Evolutionary conservation across 2,797 vertebrate species (phyloP).

Genomic region (Champsocephalus gunnari): DNA sequence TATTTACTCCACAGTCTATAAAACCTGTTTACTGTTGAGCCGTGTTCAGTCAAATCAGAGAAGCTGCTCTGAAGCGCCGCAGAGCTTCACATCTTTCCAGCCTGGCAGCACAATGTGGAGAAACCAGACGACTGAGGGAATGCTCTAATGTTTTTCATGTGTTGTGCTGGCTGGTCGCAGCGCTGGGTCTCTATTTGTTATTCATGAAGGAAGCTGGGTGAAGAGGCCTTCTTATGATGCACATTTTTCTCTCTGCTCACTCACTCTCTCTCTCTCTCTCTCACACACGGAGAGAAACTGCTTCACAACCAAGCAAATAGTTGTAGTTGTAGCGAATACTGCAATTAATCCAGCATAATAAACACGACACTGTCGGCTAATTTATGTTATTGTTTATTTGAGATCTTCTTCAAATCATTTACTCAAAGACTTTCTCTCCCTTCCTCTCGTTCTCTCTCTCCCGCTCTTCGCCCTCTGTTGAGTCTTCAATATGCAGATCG

Average conservation of each 20-base stretch:
- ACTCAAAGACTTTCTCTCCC: slow-evolving; percentile 25
- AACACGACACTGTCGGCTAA: slow-evolving; percentile 59
- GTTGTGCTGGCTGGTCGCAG: slow-evolving; percentile 81
- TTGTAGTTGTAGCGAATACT: slow-evolving; percentile 46
- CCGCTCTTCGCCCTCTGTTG: slow-evolving; percentile 65
- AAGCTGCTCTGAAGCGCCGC: slow-evolving; percentile 35
- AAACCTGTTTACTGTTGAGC: slow-evolving; percentile 33
- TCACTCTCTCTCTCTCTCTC: slow-evolving; percentile 30
- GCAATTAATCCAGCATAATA: slow-evolving; percentile 62
- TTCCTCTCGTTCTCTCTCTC: slow-evolving; percentile 34
- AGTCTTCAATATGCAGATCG: slow-evolving; percentile 84
- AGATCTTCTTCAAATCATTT: slow-evolving; percentile 58
- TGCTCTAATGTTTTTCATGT: slow-evolving; percentile 85
- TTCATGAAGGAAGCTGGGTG: slow-evolving; percentile 87
- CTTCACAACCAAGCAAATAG: slow-evolving; percentile 57
- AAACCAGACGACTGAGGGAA: slow-evolving; percentile 74
- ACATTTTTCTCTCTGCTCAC: slow-evolving; percentile 56
- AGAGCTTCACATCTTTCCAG: slow-evolving; percentile 67
- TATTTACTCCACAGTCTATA: slow-evolving; percentile 14
- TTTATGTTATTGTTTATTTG: slow-evolving; percentile 67
- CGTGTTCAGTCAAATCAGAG: slow-evolving; percentile 29
- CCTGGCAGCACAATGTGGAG: slow-evolving; percentile 61
- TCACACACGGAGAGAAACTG: slow-evolving; percentile 40
- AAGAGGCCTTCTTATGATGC: slow-evolving; percentile 84
- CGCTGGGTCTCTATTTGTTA: slow-evolving; percentile 81